These are phyloP conservation scores for Brachionus rubens DNA, from an alignment of 1,140 invertebrate species.

Conservation along the genomic window DNA sequence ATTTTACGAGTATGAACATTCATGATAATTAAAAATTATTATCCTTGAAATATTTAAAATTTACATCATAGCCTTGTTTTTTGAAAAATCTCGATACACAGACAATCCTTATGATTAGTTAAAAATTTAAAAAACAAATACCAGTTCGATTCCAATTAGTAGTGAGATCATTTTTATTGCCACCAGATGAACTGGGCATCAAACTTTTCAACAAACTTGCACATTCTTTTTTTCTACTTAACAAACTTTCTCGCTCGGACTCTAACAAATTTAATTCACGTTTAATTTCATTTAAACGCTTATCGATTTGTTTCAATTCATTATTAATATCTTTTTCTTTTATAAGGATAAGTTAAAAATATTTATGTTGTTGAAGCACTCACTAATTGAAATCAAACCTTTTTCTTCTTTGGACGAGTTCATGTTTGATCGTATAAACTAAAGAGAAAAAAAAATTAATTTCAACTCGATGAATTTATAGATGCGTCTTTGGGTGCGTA, in stretches of 20 bases:
- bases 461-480: no score
- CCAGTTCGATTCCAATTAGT: constrained; percentile 40
- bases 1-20: constrained; percentile 43
- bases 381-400: constrained; percentile 34
- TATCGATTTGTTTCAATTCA: constrained; percentile 40
- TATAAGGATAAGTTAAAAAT: not conserved
- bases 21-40: not conserved
- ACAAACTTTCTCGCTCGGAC: constrained; percentile 21
- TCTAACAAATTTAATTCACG: constrained; percentile 21
- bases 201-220: not conserved
- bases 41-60: not conserved
- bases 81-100: not conserved
- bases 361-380: not conserved
- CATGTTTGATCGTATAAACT: no score
- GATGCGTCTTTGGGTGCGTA: no score
- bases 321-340: not conserved
- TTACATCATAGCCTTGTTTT: constrained; percentile 41
- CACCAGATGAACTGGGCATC: constrained; percentile 38
- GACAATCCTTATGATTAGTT: not conserved
- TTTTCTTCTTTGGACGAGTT: constrained; percentile 11
- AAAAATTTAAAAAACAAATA: not conserved
- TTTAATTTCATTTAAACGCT: not conserved
- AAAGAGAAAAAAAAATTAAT: no score
- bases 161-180: constrained; percentile 31
- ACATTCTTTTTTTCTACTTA: constrained; percentile 18